A percentile compares a stretch with the other conserved stretches of the same genome.
These are phyloP conservation scores for Babyrousa celebensis DNA, from an alignment of 2,797 vertebrate species.

Conservation along the genomic window DNA sequence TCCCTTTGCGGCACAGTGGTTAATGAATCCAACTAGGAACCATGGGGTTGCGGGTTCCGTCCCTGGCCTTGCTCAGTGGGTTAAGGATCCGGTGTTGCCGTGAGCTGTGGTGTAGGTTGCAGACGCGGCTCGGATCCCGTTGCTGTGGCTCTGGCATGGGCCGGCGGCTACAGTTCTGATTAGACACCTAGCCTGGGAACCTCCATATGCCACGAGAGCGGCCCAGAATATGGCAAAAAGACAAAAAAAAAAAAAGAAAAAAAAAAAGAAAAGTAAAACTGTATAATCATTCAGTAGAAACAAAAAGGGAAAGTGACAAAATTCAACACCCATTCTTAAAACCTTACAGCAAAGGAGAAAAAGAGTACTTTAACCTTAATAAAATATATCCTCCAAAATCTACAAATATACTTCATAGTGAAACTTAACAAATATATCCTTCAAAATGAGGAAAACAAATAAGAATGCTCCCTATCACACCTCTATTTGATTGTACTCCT, in stretches of 20 bases:
- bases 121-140: no score
- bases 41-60: no score
- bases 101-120: no score
- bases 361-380: slow-evolving; percentile 18
- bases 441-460: neutral
- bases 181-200: no score
- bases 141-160: no score
- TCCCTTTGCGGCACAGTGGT: no score
- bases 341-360: slow-evolving; percentile 7
- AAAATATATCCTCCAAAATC: slow-evolving; percentile 45
- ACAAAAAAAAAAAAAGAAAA: neutral
- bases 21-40: no score
- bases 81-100: no score
- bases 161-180: no score
- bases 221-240: no score
- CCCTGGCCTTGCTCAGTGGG: no score
- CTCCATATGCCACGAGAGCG: no score
- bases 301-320: neutral
- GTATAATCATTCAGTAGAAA: neutral
- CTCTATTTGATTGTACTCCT: neutral
- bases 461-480: neutral
- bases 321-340: slow-evolving; percentile 18
- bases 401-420: neutral
- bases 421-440: slow-evolving; percentile 29
- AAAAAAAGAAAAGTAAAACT: neutral